Conservation (phyloP, 2,888 invertebrate species). For the Doris montereyensis region DNA sequence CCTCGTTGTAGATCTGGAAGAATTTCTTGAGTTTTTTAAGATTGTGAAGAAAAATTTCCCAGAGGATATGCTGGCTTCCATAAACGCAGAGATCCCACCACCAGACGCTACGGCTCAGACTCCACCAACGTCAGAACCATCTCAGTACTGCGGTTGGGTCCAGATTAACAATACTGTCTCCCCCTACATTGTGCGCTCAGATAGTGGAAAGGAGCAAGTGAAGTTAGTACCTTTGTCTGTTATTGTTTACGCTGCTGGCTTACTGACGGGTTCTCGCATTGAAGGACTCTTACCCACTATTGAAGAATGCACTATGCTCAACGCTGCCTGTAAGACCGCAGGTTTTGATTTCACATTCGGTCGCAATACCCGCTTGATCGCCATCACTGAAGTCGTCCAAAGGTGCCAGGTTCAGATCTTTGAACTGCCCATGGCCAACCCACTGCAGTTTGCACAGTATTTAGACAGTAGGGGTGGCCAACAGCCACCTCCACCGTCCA, state of each 20-base stretch:
- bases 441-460: conserved; percentile 68
- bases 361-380: conserved; percentile 62
- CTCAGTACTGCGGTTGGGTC: conserved; percentile 62
- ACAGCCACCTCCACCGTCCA: conserved; percentile 25
- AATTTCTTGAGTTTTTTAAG: conserved; percentile 89
- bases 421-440: conserved; percentile 66
- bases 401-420: conserved; percentile 56
- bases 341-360: conserved; percentile 67
- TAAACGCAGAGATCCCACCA: conserved; percentile 38
- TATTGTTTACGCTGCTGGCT: conserved; percentile 67
- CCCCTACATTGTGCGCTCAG: conserved; percentile 87
- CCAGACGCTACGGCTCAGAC: neutral
- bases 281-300: conserved; percentile 55
- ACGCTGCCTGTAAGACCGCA: conserved; percentile 63
- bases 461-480: conserved; percentile 50
- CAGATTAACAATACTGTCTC: conserved; percentile 88
- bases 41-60: conserved; percentile 78
- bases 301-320: conserved; percentile 65
- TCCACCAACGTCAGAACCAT: conserved; percentile 1
- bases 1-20: conserved; percentile 88
- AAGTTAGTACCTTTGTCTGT: conserved; percentile 87
- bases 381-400: conserved; percentile 56
- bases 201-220: conserved; percentile 64
- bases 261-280: conserved; percentile 57
- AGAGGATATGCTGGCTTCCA: conserved; percentile 50